phyloP scores from a whole-genome alignment of 2,888 invertebrate genomes.

The Aleiodes leptofemur region DNA sequence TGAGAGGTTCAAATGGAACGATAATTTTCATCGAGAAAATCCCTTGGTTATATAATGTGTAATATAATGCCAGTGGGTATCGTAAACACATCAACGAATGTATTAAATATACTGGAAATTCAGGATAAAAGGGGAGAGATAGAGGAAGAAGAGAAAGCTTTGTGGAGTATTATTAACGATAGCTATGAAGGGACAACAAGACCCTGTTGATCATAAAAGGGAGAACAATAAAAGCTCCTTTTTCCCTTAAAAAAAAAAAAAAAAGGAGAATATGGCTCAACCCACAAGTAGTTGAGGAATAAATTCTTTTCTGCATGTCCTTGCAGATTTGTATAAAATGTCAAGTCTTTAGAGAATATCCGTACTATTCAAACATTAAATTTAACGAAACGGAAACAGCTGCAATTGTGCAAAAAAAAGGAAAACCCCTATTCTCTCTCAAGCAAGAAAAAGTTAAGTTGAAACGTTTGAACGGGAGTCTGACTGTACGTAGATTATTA shows the following conservation, averaged over 20 bases:
- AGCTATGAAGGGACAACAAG: background rate
- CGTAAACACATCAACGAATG: conserved; percentile 22
- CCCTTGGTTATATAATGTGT: conserved; percentile 10
- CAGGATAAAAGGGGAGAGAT: background rate
- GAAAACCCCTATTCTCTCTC: too few relatives aligned
- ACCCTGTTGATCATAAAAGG: conserved; percentile 11
- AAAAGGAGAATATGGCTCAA: too few relatives aligned
- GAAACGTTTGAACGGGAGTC: conserved; percentile 18
- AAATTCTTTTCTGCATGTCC: too few relatives aligned
- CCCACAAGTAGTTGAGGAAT: too few relatives aligned
- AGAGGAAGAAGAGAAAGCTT: background rate
- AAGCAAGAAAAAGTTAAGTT: too few relatives aligned
- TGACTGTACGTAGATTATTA: conserved; percentile 28
- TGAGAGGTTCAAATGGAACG: conserved; percentile 12
- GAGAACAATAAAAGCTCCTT: too few relatives aligned
- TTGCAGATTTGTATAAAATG: too few relatives aligned
- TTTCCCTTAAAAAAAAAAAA: too few relatives aligned
- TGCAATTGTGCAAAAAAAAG: conserved; percentile 17
- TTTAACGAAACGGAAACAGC: conserved; percentile 6
- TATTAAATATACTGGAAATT: conserved; percentile 19
- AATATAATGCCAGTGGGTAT: conserved; percentile 17
- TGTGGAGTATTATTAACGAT: background rate
- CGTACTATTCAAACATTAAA: conserved; percentile 20
- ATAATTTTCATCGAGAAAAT: background rate
- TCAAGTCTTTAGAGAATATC: background rate